These are phyloP conservation scores for Cheilosia urbana DNA, from an alignment of 2,888 invertebrate species.

Conservation along the genomic window DNA sequence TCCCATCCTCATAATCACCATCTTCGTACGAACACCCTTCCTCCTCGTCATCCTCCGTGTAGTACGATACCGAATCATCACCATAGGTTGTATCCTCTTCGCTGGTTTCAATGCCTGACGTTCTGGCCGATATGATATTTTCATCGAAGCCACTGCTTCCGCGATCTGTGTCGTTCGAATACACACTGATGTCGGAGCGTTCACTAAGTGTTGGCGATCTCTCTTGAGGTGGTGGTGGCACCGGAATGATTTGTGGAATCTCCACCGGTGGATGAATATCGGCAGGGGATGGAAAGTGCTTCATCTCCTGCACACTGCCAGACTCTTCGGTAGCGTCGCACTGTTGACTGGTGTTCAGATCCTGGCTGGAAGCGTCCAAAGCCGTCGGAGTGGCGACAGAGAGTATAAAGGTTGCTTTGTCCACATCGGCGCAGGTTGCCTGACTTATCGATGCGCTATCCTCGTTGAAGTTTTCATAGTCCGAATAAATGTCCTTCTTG, in stretches of 20 bases:
- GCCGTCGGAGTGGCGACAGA: constrained; percentile 78
- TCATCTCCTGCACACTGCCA: constrained; percentile 72
- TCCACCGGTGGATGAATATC: constrained; percentile 69
- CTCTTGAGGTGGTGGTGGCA: constrained; percentile 41
- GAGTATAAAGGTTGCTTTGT: constrained; percentile 78
- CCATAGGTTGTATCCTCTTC: constrained; percentile 55
- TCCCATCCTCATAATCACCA: constrained; percentile 32
- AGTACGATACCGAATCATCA: constrained; percentile 71
- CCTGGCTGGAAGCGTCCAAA: constrained; percentile 76
- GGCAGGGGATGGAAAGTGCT: constrained; percentile 78
- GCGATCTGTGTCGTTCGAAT: constrained; percentile 68
- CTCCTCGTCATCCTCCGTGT: constrained; percentile 57
- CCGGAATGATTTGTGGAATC: constrained; percentile 26
- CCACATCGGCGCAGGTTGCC: constrained; percentile 75
- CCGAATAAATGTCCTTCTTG: constrained; percentile 77
- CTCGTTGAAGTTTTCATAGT: constrained; percentile 78
- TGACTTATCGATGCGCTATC: constrained; percentile 74
- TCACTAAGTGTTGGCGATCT: constrained; percentile 60
- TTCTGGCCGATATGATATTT: constrained; percentile 79
- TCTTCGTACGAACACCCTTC: constrained; percentile 21
- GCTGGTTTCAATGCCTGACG: constrained; percentile 81
- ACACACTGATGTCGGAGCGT: constrained; percentile 36
- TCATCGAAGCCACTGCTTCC: constrained; percentile 82
- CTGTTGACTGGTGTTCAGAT: constrained; percentile 73
- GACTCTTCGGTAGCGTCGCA: constrained; percentile 61